Conservation (phyloP, 2,113 vertebrate genomes). For the Muntiacus reevesi region DNA sequence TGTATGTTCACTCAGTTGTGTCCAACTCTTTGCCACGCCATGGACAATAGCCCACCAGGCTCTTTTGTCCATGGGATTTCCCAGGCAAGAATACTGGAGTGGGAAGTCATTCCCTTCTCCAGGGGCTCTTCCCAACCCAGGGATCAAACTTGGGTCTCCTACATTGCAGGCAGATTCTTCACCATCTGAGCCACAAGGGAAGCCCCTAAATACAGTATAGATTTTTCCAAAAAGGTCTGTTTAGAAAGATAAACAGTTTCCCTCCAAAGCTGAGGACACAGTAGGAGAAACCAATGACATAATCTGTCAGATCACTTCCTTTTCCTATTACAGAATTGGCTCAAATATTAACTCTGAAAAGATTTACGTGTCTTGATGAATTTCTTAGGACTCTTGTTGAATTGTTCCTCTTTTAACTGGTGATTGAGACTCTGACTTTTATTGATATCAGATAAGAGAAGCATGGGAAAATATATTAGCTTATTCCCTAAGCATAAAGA, state of each 20-base stretch:
- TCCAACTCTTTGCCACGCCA: background rate
- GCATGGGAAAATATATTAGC: background rate
- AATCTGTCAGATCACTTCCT: slow-evolving; percentile 10
- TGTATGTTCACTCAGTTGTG: background rate
- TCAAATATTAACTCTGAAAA: slow-evolving; percentile 31
- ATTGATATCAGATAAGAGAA: slow-evolving; percentile 33
- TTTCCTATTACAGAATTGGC: background rate
- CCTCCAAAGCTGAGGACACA: background rate
- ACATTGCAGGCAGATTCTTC: background rate
- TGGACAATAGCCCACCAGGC: background rate
- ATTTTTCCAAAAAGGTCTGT: background rate
- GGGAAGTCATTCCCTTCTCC: background rate
- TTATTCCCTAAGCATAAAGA: slow-evolving; percentile 12
- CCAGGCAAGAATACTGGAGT: background rate
- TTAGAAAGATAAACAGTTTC: background rate
- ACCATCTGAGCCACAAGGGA: background rate
- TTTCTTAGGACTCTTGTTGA: background rate
- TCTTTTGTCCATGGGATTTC: background rate
- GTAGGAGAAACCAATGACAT: background rate
- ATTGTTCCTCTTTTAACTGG: slow-evolving; percentile 4
- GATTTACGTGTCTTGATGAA: background rate
- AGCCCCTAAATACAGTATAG: background rate
- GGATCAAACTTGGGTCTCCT: background rate
- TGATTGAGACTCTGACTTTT: slow-evolving; percentile 27
- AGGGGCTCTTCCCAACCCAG: background rate